A percentile compares a stretch with the other conserved stretches of the same genome.
Evolutionary conservation across 2,797 vertebrate species (phyloP).

Genomic region (Salmo trutta): DNA sequence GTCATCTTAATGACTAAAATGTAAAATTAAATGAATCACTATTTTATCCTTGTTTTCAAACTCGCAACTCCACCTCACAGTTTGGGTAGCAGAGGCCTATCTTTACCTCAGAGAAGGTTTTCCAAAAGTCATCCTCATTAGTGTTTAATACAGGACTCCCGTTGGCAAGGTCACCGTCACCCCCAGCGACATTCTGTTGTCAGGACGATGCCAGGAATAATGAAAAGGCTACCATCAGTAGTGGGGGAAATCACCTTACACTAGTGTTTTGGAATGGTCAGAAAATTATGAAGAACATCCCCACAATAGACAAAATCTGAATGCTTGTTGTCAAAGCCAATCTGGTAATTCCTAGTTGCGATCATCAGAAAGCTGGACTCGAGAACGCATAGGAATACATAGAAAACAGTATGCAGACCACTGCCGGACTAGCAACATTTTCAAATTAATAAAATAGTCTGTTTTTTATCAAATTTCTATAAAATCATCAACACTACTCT

Average conservation of each 20-base stretch:
- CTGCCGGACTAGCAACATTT: too few species aligned
- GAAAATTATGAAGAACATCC: constrained; percentile 8
- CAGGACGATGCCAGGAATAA: constrained; percentile 50
- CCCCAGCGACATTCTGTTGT: constrained; percentile 13
- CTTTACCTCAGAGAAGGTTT: constrained; percentile 14
- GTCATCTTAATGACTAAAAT: too few species aligned
- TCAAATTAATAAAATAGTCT: too few species aligned
- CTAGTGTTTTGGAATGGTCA: constrained; percentile 11
- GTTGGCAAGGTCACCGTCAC: constrained; percentile 53
- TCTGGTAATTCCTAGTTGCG: too few species aligned
- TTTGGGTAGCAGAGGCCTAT: constrained; percentile 25
- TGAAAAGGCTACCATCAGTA: constrained; percentile 48
- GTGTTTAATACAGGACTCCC: constrained; percentile 36
- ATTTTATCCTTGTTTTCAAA: not conserved
- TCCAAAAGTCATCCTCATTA: constrained; percentile 51
- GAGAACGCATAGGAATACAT: too few species aligned
- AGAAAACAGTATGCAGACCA: too few species aligned
- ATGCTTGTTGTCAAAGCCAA: too few species aligned
- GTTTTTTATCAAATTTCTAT: too few species aligned
- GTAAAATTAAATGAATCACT: too few species aligned
- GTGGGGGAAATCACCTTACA: constrained; percentile 9
- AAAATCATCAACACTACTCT: too few species aligned
- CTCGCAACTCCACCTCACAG: not conserved
- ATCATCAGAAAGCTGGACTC: too few species aligned
- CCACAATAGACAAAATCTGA: too few species aligned